phyloP scores from a whole-genome alignment of 1,140 invertebrate genomes.

The Drosophila santomea region DNA sequence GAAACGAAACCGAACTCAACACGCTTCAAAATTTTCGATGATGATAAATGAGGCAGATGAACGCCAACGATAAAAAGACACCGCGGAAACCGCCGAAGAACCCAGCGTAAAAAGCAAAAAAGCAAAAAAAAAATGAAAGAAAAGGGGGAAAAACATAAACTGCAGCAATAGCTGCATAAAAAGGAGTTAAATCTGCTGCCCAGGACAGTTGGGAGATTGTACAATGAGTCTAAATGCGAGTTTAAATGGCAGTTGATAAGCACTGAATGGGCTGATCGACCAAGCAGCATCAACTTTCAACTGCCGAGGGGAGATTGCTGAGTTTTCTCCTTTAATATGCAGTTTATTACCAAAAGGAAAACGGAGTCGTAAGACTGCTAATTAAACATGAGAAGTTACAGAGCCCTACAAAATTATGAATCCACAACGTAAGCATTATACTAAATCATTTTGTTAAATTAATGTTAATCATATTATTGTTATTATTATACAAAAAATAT shows the following conservation, averaged over 20 bases:
- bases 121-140: conserved; percentile 17
- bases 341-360: not conserved
- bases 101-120: conserved; percentile 10
- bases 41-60: conserved; percentile 68
- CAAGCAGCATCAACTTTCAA: conserved; percentile 41
- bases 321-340: not conserved
- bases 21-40: conserved; percentile 65
- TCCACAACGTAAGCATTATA: too few species aligned
- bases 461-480: too few species aligned
- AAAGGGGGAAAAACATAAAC: conserved; percentile 14
- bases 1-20: conserved; percentile 64
- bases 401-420: too few species aligned
- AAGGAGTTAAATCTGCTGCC: conserved; percentile 40
- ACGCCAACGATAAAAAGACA: conserved; percentile 61
- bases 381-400: too few species aligned
- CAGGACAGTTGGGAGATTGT: conserved; percentile 49
- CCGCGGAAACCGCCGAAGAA: conserved; percentile 29
- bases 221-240: conserved; percentile 59
- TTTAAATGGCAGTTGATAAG: conserved; percentile 65
- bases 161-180: conserved; percentile 18
- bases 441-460: too few species aligned
- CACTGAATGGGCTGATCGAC: conserved; percentile 49
- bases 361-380: not conserved
- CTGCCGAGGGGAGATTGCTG: conserved; percentile 16
- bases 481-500: too few species aligned